A percentile compares a stretch with the other conserved stretches of the same genome.
Evolutionary conservation across 30 jellyfish, hydroid and myxozoan species (phyloP).

Genomic region (Nemopilema nomurai): DNA sequence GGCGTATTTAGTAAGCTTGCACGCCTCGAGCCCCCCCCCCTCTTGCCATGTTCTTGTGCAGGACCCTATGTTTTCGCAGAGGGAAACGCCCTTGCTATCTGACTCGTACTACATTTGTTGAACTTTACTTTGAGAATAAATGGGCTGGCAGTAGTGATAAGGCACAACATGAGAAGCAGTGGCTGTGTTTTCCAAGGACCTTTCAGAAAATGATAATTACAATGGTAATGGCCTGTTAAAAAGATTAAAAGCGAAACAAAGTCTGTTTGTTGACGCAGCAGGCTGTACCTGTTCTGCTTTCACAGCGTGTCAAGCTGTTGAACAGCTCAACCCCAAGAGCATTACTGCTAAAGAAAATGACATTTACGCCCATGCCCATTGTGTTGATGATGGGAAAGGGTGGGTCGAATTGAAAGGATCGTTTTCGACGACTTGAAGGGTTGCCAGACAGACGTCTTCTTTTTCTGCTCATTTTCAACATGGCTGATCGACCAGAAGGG

Average conservation of each 20-base stretch:
- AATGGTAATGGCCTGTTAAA: not conserved
- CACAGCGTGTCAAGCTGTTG: constrained; percentile 28
- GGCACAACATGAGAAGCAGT: no score
- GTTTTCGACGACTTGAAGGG: not conserved
- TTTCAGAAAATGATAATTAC: not conserved
- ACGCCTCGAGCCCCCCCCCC: no score
- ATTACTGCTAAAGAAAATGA: constrained; percentile 1
- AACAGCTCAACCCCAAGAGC: not conserved
- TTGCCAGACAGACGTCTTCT: not conserved
- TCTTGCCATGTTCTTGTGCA: no score
- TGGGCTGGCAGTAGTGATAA: no score
- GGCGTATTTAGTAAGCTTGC: no score
- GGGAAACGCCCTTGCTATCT: no score
- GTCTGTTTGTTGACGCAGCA: not conserved
- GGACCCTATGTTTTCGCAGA: no score
- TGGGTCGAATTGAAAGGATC: not conserved
- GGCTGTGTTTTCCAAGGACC: no score
- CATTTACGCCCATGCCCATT: constrained; percentile 7
- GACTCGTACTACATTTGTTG: no score
- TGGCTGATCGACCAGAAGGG: constrained; percentile 69
- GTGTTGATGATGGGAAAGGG: not conserved
- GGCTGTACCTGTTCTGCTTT: constrained; percentile 16
- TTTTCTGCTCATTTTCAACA: not conserved
- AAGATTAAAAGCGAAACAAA: not conserved
- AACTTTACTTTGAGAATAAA: no score